phyloP scores from a whole-genome alignment of 1,140 invertebrate species.

The Leptinotarsa undecemlineata region DNA sequence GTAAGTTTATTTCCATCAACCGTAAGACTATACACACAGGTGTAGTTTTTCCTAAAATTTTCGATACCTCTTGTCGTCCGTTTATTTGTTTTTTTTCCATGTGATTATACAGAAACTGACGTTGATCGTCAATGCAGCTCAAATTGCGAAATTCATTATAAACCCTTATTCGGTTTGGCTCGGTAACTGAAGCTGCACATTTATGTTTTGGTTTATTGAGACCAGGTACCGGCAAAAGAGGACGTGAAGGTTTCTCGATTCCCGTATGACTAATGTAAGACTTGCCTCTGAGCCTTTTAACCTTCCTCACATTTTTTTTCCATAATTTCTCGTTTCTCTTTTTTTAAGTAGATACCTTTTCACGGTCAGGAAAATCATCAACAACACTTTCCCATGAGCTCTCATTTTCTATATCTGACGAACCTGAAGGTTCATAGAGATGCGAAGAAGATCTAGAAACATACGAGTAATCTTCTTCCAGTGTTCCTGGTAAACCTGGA shows the following conservation, averaged over 20 bases:
- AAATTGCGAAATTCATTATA: not conserved
- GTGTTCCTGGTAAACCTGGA: no score
- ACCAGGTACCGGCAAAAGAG: not conserved
- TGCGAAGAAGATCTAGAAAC: no score
- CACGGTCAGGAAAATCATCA: no score
- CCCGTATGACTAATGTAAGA: not conserved
- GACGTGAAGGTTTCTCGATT: not conserved
- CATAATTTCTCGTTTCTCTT: not conserved
- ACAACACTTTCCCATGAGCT: no score
- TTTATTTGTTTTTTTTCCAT: not conserved
- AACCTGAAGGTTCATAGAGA: no score
- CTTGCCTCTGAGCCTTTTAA: not conserved
- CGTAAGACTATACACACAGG: not conserved
- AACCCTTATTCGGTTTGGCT: not conserved
- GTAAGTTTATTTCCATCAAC: not conserved
- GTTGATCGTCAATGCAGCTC: not conserved
- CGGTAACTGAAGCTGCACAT: not conserved
- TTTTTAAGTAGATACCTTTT: no score
- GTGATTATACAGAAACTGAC: not conserved
- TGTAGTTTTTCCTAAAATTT: not conserved
- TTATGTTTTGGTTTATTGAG: constrained; percentile 9
- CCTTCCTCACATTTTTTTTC: constrained; percentile 1
- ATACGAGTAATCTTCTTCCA: no score
- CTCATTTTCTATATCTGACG: no score
- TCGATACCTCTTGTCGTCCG: not conserved